Conservation (phyloP, 2,113 vertebrate species). For the Centrocercus urophasianus region DNA sequence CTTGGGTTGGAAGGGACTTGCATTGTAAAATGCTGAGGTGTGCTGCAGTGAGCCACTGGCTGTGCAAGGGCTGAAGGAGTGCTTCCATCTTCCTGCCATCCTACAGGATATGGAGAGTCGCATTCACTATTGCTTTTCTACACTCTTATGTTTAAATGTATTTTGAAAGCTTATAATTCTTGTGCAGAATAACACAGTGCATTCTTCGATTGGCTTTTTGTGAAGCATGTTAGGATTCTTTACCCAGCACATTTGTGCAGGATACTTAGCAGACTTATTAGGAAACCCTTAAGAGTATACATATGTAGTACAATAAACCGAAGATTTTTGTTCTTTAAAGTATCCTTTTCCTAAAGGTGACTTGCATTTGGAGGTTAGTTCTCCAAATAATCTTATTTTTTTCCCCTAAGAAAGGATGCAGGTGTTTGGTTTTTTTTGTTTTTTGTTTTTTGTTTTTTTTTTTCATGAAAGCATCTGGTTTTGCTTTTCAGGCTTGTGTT, state of each 20-base stretch:
- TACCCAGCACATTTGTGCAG: not conserved
- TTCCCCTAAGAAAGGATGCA: not conserved
- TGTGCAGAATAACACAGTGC: not conserved
- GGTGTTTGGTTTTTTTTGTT: not conserved
- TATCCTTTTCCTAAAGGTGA: not conserved
- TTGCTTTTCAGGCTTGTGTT: not conserved
- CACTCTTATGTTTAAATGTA: not conserved
- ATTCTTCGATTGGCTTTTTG: not conserved
- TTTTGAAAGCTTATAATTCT: not conserved
- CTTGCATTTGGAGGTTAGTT: not conserved
- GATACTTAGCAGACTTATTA: not conserved
- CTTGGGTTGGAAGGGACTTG: not conserved
- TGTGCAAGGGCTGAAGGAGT: not conserved
- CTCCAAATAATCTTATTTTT: not conserved
- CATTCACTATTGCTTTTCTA: not conserved
- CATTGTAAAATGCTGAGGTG: not conserved
- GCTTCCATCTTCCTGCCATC: not conserved
- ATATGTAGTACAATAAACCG: not conserved
- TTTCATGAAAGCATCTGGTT: not conserved
- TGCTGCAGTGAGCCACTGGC: not conserved
- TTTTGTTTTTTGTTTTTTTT: not conserved
- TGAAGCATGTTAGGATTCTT: not conserved
- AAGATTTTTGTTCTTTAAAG: not conserved
- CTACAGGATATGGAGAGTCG: not conserved
- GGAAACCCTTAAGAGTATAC: not conserved